Evolutionary conservation across 2,888 invertebrate genomes (phyloP), one percentile per base, ranked within the genome.

Genomic region (Eugnorisma glareosa): DNA sequence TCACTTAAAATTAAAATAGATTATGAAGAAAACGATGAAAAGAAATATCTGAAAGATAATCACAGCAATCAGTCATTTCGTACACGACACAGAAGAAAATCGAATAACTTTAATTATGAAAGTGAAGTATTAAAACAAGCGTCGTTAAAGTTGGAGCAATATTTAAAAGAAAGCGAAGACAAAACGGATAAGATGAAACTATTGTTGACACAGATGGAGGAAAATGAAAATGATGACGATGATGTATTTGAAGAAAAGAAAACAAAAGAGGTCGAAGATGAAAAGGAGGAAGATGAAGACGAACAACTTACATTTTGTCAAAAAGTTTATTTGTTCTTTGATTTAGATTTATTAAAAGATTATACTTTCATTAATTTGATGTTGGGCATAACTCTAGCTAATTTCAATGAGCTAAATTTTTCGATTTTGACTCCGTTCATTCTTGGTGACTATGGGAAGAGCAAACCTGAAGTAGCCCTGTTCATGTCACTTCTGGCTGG

Each of bases 381-480:
- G 96, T 90, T 98, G 73, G 98, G 98, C 1, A 95, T 98, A 68
- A 98, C 98, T 0, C 94, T 98, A 59, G 98, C 98, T 0, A 97
- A 97, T 89, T 98, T 98, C 88, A 97, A 97, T 8, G 98, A 98
- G 92, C 88, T 98, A 11, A 98, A 98, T 91, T 98, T 98, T 91
- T 98, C 98, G 3, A 97, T 98, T 69, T 90, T 98, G 69, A 98
- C 98, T 0, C 98, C 98, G 1, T 98, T 98, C 83, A 98, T 98
- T 86, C 93, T 98, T n/a, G 97, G 97, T 31, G 98, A 98, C 88
- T 98, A 97, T 88, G 97, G 97, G 0, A 97, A 97, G 87, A 93
- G 93, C 1, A 97, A 97, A 86, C 88, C 95, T 7, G 95, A 98
- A 93, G 97, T 97, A 0, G 98, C 98, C 0, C 93, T 97, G 24